Conservation (phyloP, 1,140 invertebrate genomes). For the Lepidotrigona ventralis region DNA sequence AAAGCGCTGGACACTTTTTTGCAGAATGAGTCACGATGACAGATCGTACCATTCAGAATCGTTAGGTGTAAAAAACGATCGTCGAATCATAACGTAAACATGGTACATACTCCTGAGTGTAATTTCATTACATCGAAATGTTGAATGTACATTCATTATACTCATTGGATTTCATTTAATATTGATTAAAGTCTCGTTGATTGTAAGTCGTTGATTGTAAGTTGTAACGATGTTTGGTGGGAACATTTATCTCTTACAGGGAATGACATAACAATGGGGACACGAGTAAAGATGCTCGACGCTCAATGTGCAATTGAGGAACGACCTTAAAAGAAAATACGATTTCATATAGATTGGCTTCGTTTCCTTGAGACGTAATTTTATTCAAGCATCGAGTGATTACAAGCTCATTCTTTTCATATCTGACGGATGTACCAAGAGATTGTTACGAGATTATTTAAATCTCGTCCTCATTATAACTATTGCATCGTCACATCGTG, state of each 20-base stretch:
- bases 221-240: too few species aligned
- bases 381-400: neutral
- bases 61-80: neutral
- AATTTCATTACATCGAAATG: too few species aligned
- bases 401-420: neutral
- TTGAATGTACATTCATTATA: too few species aligned
- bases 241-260: neutral
- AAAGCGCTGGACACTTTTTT: rapidly evolving
- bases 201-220: too few species aligned
- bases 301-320: neutral
- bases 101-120: rapidly evolving
- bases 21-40: neutral
- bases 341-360: neutral
- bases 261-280: conserved; percentile 1
- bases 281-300: neutral
- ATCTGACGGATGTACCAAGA: neutral
- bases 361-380: neutral
- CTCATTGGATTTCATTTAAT: neutral
- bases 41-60: neutral
- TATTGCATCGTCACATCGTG: neutral
- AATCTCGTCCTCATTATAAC: neutral
- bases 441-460: neutral
- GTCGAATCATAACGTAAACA: neutral
- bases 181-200: neutral
- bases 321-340: neutral